These are phyloP conservation scores for Florisuga fusca DNA, from an alignment of 2,797 vertebrate genomes.

Conservation along the genomic window DNA sequence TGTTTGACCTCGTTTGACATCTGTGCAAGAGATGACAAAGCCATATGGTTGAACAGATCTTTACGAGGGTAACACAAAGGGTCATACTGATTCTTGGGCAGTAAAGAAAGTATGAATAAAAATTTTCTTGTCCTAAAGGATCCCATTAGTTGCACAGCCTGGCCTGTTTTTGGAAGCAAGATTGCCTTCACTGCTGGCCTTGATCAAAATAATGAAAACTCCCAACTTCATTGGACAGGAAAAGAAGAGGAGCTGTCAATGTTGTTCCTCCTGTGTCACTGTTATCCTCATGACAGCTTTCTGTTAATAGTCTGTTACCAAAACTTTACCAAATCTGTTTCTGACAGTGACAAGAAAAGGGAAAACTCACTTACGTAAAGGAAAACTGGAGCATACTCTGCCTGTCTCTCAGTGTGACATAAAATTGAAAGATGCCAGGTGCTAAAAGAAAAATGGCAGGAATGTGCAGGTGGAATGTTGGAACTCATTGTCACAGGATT, in stretches of 20 bases:
- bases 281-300: constrained; percentile 4
- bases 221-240: not conserved
- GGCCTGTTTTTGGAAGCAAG: constrained; percentile 49
- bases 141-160: constrained; percentile 58
- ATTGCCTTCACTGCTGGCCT: constrained; percentile 7
- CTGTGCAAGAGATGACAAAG: not conserved
- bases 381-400: not conserved
- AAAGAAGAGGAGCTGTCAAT: constrained; percentile 46
- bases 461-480: not conserved
- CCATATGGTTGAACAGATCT: not conserved
- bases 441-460: not conserved
- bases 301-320: constrained; percentile 41
- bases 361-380: not conserved
- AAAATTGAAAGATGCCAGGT: not conserved
- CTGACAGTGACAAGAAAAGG: not conserved
- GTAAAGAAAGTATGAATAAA: not conserved
- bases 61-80: not conserved
- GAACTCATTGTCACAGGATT: not conserved
- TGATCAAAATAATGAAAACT: constrained; percentile 53
- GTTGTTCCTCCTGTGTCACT: not conserved
- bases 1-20: constrained; percentile 18
- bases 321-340: constrained; percentile 30
- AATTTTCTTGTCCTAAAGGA: constrained; percentile 38
- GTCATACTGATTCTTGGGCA: not conserved
- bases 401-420: not conserved